Evolutionary conservation across 2,113 vertebrate species (phyloP).

Genomic region (Nipponia nippon): DNA sequence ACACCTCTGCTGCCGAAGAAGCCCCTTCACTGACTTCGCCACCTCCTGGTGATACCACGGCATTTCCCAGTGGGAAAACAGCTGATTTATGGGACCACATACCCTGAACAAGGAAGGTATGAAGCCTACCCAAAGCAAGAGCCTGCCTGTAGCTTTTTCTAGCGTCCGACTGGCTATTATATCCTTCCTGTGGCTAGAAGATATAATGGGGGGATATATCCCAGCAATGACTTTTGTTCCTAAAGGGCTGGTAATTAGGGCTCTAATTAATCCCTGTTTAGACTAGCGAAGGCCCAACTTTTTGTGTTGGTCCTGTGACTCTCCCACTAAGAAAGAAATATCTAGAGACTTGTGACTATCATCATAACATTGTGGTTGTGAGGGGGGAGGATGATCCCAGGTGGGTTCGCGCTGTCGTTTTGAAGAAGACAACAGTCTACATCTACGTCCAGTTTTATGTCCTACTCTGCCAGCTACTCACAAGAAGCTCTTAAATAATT

Average conservation of each 20-base stretch:
- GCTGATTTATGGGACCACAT: background rate
- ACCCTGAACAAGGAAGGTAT: background rate
- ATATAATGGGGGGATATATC: background rate
- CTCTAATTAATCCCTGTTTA: background rate
- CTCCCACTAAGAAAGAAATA: background rate
- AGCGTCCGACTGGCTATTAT: background rate
- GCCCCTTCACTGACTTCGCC: background rate
- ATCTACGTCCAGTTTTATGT: background rate
- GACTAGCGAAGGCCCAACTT: slow-evolving; percentile 3
- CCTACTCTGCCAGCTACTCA: background rate
- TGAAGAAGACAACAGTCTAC: background rate
- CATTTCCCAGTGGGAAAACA: background rate
- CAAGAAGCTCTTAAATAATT: slow-evolving; percentile 29
- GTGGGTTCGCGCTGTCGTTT: background rate
- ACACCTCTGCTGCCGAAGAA: background rate
- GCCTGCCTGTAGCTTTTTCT: background rate
- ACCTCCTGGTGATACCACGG: background rate
- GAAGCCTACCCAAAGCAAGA: background rate
- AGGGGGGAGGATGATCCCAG: background rate
- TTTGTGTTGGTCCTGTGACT: background rate
- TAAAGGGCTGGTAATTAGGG: background rate
- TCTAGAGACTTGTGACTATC: background rate
- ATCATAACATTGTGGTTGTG: background rate
- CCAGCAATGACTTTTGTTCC: background rate
- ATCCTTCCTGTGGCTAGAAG: background rate